Conservation (phyloP, 2,888 invertebrate species). For the Dendrolimus pini region DNA sequence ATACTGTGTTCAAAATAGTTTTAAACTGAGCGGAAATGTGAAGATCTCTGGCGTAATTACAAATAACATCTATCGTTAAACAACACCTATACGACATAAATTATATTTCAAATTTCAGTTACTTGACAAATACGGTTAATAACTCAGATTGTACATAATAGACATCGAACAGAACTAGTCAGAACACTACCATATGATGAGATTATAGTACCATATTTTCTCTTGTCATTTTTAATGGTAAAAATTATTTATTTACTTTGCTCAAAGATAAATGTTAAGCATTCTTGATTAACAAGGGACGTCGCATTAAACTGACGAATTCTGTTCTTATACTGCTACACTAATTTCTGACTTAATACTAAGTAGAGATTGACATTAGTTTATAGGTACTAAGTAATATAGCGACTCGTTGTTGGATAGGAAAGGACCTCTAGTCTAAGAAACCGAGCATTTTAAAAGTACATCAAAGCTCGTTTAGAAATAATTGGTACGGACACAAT, state of each 20-base stretch:
- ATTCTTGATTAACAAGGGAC: background rate
- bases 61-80: conserved; percentile 38
- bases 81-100: conserved; percentile 44
- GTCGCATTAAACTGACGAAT: conserved; percentile 39
- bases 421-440: conserved; percentile 24
- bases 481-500: conserved; percentile 45
- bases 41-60: conserved; percentile 35
- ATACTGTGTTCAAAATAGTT: too few species aligned
- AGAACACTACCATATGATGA: conserved; percentile 17
- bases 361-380: conserved; percentile 49
- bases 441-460: conserved; percentile 23
- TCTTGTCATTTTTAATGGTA: too few species aligned
- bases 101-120: conserved; percentile 16
- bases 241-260: too few species aligned
- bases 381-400: conserved; percentile 42
- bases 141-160: conserved; percentile 38
- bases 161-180: conserved; percentile 34
- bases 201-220: too few species aligned
- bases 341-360: conserved; percentile 49
- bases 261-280: too few species aligned
- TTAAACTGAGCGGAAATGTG: conserved; percentile 9
- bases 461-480: conserved; percentile 24
- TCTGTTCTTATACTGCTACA: conserved; percentile 40
- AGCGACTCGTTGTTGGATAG: conserved; percentile 31
- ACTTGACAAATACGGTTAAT: conserved; percentile 26